These are phyloP conservation scores for Steatocranus sp. DNA, from an alignment of 2,797 vertebrate species.

Conservation along the genomic window DNA sequence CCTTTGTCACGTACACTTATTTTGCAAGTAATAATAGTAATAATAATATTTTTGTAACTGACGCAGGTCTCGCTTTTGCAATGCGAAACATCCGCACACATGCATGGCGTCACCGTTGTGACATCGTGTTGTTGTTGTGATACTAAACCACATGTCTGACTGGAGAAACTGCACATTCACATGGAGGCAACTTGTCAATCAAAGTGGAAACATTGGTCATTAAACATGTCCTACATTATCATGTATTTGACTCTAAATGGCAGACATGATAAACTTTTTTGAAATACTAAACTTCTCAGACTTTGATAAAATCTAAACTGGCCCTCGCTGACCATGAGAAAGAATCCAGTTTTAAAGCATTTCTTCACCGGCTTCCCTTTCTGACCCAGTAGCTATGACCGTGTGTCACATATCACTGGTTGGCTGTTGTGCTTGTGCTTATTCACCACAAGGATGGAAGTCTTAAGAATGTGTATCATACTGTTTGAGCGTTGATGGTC, in stretches of 20 bases:
- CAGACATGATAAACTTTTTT: accelerated
- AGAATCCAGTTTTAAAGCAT: not conserved
- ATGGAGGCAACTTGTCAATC: not conserved
- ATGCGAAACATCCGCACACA: not conserved
- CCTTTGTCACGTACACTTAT: not conserved
- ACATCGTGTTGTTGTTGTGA: not conserved
- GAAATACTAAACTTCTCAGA: not conserved
- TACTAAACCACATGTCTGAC: not conserved
- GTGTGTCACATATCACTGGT: not conserved
- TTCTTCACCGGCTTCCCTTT: not conserved
- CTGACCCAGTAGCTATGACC: not conserved
- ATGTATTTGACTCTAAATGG: not conserved
- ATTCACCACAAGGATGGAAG: not conserved
- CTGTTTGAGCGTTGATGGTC: not conserved
- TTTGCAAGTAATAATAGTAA: not conserved
- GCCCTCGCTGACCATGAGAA: not conserved
- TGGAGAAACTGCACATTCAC: not conserved
- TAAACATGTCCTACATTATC: not conserved
- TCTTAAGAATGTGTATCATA: not conserved
- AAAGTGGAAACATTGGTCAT: not conserved
- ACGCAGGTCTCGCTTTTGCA: not conserved
- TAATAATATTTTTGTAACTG: not conserved
- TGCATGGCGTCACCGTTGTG: not conserved
- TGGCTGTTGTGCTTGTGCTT: not conserved
- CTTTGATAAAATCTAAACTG: not conserved